Evolutionary conservation across 2,797 vertebrate genomes (phyloP), one percentile per base, ranked within the genome.

Genomic region (Thaleichthys pacificus): DNA sequence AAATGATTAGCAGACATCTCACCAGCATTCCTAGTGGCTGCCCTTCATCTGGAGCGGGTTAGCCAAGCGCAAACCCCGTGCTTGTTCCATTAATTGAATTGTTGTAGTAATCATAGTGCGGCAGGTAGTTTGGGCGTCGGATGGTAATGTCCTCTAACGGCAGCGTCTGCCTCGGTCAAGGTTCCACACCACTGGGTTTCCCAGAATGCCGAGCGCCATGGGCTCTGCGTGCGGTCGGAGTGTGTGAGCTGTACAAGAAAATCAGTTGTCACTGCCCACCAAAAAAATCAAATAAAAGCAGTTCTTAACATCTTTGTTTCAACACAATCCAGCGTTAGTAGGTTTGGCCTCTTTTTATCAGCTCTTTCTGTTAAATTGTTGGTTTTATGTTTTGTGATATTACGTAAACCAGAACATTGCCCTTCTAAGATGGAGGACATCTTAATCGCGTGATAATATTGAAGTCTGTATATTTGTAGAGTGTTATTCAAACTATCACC

Each of bases 71-170:
- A 76, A 88, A 82, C 74, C 85, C 86, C 87, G 85, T 85, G 58
- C 38, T 82, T 80, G 78, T 56, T 75, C 81, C 80, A 88, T 80
- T 92, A 89, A 93, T 90, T 91, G 82, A 89, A 91, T 91, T 88
- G 87, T 83, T 84, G 84, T 71, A 32, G 83, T 90, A 89, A 90
- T 92, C 90, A 86, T 87, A 83, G 87, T 82, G 85, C 85, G 87
- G 85, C 87, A 91, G 88, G 87, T 91, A 85, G 89, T 85, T 87
- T 75, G 68, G 69, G 86, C 80, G 74, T 86, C 84, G 88, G 90
- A 92, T 87, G 87, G 85, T 91, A 87, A 91, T 91, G 89, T 91
- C 89, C 84, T 89, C 86, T 89, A 91, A 91, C 89, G 82, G 85
- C 87, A 86, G 71, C 73, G 83, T 84, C 78, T 84, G 84, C 80